Evolutionary conservation across 2,113 vertebrate species (phyloP), one percentile per base, ranked within the genome.

Genomic region (Beaufortia kweichowensis): DNA sequence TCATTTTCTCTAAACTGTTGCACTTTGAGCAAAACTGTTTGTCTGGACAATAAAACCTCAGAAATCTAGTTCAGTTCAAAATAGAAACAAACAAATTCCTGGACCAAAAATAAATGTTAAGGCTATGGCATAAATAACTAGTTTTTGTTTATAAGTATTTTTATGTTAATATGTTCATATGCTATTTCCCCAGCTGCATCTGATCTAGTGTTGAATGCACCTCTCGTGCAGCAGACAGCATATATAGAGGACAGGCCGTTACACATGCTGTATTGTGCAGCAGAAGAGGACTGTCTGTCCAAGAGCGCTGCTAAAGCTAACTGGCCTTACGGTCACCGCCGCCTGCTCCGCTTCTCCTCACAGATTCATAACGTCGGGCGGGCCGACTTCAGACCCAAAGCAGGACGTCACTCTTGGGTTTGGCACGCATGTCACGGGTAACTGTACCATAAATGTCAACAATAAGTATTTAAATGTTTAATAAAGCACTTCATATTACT

Each of bases 381-480:
- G 0, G 95, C 97, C 0, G 97, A 99, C 86, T 99, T 99, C 88
- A 93, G 96, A 35, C 97, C 97, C 35, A 98, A 98, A 79, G 95
- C 96, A 0, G 96, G 97, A 0, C 92, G 96, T 11, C 97, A 99
- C 89, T 98, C 97, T 24, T 99, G 97, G 97, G 94, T 99, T 78
- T 99, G 97, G 97, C 97, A 99, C 0, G 96, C 98, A 62, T 99
- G 97, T 65, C 97, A 99, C 4, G 93, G 95, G 97, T 99, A 91
- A 57, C 86, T 11, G 53, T 28, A 5, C 17, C 2, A n/a, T 8
- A 21, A 53, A 17, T 46, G 15, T 46, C 14, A 14, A 46, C 43
- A 14, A 46, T 4, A 46, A 17, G 4, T 15, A 46, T 46, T 46
- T 4, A 46, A 17, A 15, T 15, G 15, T 46, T 46, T 21, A 21